Evolutionary conservation across 2,113 vertebrate species (phyloP).

Genomic region (Capra hircus): DNA sequence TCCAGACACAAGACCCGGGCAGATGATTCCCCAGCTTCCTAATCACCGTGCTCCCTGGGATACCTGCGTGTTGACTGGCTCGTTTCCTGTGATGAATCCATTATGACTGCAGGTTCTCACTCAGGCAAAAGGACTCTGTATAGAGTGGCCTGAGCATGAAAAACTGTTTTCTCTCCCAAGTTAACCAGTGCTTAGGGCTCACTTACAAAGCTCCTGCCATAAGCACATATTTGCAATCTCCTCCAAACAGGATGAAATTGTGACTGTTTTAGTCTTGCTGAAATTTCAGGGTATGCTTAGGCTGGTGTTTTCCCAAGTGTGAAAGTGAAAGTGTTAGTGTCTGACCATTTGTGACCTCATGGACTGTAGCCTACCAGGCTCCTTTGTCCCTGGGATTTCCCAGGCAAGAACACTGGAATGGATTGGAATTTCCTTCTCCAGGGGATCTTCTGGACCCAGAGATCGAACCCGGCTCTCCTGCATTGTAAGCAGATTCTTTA

Average conservation of each 20-base stretch:
- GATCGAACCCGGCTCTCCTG: background rate
- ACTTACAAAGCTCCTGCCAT: background rate
- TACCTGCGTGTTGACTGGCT: background rate
- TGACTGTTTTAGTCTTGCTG: background rate
- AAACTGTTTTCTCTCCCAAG: background rate
- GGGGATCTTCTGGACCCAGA: accelerated
- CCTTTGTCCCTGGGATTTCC: background rate
- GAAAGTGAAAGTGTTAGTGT: background rate
- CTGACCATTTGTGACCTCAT: background rate
- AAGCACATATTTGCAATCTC: background rate
- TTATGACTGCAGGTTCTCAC: background rate
- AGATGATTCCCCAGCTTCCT: background rate
- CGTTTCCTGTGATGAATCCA: background rate
- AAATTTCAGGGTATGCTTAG: background rate
- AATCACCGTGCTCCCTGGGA: background rate
- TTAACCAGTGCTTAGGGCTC: background rate
- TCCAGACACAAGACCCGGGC: background rate
- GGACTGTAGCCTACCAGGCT: background rate
- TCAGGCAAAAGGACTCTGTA: background rate
- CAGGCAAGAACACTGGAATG: background rate
- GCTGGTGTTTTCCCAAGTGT: background rate
- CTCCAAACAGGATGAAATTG: background rate
- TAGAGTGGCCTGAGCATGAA: background rate
- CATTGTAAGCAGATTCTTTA: background rate
- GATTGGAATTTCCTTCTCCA: background rate